phyloP scores from a whole-genome alignment of 1,140 invertebrate species.

The Centruroides vittatus region DNA sequence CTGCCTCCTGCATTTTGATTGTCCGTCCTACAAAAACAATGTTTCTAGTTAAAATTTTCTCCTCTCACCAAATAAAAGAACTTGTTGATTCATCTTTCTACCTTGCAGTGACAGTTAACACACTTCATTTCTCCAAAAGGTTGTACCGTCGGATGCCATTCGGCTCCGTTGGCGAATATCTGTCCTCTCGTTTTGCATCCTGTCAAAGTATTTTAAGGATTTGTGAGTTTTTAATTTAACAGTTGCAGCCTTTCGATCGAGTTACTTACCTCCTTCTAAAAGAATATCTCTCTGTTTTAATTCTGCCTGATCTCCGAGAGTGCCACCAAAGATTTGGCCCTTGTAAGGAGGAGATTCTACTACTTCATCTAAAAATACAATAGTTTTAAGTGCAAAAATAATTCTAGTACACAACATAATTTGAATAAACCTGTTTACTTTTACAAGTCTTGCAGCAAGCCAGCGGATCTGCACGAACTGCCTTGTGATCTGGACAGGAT shows the following conservation, averaged over 20 bases:
- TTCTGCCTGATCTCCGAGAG: not conserved
- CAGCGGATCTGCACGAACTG: slow-evolving; percentile 51
- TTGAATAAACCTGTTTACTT: slow-evolving; percentile 4
- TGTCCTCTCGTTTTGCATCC: slow-evolving; percentile 31
- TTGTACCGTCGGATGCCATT: slow-evolving; percentile 68
- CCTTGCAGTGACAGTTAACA: slow-evolving; percentile 73
- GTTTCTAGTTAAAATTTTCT: slow-evolving; percentile 1
- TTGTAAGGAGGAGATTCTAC: not conserved
- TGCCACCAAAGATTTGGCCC: not conserved
- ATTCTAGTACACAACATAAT: not conserved
- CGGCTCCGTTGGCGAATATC: slow-evolving; percentile 58
- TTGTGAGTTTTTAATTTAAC: too few species aligned
- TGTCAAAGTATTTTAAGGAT: not conserved
- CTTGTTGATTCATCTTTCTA: slow-evolving; percentile 30
- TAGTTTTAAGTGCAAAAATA: not conserved
- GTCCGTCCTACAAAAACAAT: slow-evolving; percentile 50
- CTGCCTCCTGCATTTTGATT: slow-evolving; percentile 57
- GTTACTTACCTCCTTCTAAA: too few species aligned
- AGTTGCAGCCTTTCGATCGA: too few species aligned
- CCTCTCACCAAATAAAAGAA: too few species aligned
- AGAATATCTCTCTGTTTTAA: not conserved
- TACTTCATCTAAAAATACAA: not conserved
- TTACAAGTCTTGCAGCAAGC: slow-evolving; percentile 65
- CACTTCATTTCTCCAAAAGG: slow-evolving; percentile 66
- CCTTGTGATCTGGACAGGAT: slow-evolving; percentile 50